Conservation (phyloP, 2,797 vertebrate genomes). For the Sebastes cheni region DNA sequence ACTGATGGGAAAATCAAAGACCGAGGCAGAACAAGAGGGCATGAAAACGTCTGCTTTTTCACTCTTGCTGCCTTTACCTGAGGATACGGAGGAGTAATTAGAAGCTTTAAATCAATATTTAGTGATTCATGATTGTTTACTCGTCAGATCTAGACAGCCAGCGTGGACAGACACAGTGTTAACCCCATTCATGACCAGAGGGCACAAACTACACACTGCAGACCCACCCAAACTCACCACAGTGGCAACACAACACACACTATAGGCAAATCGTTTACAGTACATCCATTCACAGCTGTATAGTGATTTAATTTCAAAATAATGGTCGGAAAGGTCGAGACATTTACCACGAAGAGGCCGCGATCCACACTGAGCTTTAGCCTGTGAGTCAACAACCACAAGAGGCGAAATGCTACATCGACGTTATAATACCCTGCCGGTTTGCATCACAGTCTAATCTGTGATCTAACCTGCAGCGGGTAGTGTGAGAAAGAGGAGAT, state of each 20-base stretch:
- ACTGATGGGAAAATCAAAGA: constrained; percentile 5
- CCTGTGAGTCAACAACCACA: constrained; percentile 56
- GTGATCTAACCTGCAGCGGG: constrained; percentile 22
- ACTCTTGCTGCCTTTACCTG: constrained; percentile 30
- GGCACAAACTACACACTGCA: constrained; percentile 28
- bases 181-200: constrained; percentile 49
- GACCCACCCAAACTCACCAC: constrained; percentile 33
- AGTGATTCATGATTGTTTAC: constrained; percentile 61
- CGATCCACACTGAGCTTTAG: constrained; percentile 26
- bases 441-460: constrained; percentile 44
- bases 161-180: constrained; percentile 34
- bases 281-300: not conserved
- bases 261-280: constrained; percentile 8
- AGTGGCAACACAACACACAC: constrained; percentile 13
- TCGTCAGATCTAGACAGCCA: constrained; percentile 59
- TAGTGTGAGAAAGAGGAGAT: constrained; percentile 7
- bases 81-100: constrained; percentile 55
- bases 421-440: constrained; percentile 9
- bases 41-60: constrained; percentile 4
- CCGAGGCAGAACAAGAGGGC: not conserved
- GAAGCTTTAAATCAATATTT: constrained; percentile 59
- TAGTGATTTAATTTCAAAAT: constrained; percentile 28
- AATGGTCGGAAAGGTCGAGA: constrained; percentile 1
- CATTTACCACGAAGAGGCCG: constrained; percentile 3
- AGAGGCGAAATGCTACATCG: constrained; percentile 12